Base-by-base conservation (phyloP, 2,113 vertebrate species). In the Furnarius figulus region DNA sequence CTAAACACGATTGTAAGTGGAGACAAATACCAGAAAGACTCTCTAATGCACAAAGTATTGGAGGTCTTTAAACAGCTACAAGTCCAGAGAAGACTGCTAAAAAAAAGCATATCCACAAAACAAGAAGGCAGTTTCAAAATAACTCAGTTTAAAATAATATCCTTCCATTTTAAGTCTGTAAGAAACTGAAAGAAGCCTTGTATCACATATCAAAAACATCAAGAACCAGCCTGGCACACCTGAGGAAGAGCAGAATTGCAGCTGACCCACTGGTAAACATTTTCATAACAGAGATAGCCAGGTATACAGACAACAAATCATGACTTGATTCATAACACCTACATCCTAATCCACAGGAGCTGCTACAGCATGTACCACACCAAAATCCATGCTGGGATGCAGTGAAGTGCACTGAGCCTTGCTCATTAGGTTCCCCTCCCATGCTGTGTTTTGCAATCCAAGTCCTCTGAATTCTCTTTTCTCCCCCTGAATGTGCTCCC, bases 391-490 rank as follows among this genome's bases (percentile, higher is more conserved):
- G 58, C 77, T 85, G 74, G 44, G 91, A 95, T 1, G 40, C 89
- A 93, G 42, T 40, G 70, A 96, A 95, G 81, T 70, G 74, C 80
- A 87, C 70, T 87, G 56, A 95, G 73, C 44, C 53, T 70, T 91
- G 58, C 44, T 77, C 0, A 0, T 56, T 5, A 25, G 89, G 66
- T 37, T 40, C 13, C 24, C 27, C 35, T 68, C 35, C 42, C 37
- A 46, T 19, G 61, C 73, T 75, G 61, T 85, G 77, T 61, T 92
- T 95, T 78, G 87, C 52, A 95, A 58, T 22, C 28, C 25, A 65
- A 63, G 58, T 47, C n/a, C 33, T 84, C 47, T 63, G 66, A 90
- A 89, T 72, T 77, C 6, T 61, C 12, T 49, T 63, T 50, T 68
- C 24, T 35, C 9, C 14, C 8, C 33, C 10, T 40, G 1, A 24